These are phyloP conservation scores for Lepilemur septentrionalis DNA, from an alignment of 2,797 vertebrate genomes.

Conservation along the genomic window DNA sequence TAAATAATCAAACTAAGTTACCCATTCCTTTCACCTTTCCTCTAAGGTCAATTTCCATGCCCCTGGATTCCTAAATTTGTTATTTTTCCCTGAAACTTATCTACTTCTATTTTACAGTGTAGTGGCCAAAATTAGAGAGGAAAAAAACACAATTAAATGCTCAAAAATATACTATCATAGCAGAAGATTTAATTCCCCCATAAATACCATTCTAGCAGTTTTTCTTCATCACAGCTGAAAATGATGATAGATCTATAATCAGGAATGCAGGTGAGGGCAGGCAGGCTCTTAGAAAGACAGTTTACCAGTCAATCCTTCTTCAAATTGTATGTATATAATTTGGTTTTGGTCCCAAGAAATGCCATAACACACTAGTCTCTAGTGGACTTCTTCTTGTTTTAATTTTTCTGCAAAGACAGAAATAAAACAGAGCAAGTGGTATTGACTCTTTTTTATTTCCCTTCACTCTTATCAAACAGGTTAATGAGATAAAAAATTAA, in stretches of 20 bases:
- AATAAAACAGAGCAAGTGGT: not conserved
- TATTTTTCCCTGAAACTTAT: not conserved
- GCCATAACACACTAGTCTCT: not conserved
- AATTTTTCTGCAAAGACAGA: conserved; percentile 2
- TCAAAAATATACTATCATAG: not conserved
- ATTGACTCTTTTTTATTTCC: not conserved
- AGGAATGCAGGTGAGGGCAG: not conserved
- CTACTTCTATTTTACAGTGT: not conserved
- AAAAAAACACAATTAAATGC: not conserved
- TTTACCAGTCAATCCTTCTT: not conserved
- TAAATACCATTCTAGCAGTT: not conserved
- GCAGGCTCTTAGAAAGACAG: not conserved
- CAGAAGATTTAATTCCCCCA: not conserved
- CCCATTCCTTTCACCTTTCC: not conserved
- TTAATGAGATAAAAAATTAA: not conserved
- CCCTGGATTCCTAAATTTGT: not conserved
- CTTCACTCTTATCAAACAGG: not conserved
- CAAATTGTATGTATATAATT: not conserved
- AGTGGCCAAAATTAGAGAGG: not conserved
- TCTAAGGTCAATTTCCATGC: not conserved
- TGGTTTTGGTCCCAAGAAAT: not conserved
- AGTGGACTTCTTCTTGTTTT: not conserved
- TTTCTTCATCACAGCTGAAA: not conserved
- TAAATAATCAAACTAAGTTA: not conserved
- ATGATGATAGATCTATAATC: not conserved